phyloP scores from a whole-genome alignment of 2,888 invertebrate genomes.

The Synanthedon myopaeformis region DNA sequence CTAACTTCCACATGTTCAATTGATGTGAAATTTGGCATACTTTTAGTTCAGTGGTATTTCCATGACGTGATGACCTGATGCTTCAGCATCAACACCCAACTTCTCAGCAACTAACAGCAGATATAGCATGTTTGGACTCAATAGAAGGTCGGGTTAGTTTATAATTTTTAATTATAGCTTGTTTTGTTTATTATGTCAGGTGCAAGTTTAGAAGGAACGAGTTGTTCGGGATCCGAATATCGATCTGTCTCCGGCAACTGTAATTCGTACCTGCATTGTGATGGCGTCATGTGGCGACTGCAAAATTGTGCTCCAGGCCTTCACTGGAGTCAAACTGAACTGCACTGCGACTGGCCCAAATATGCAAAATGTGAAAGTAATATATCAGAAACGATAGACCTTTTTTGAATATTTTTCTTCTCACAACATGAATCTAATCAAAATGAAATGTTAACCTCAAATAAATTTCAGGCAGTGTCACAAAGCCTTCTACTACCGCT shows the following conservation, averaged over 20 bases:
- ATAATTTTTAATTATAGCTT: neutral
- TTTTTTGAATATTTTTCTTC: no score
- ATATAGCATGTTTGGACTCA: no score
- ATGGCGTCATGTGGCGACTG: constrained; percentile 74
- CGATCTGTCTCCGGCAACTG: constrained; percentile 75
- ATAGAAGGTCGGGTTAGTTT: no score
- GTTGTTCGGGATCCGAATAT: constrained; percentile 51
- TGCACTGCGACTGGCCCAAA: constrained; percentile 85
- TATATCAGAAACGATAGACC: neutral
- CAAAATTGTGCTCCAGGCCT: constrained; percentile 84
- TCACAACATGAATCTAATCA: neutral
- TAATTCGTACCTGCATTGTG: constrained; percentile 80
- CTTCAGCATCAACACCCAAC: no score
- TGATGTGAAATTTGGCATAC: no score
- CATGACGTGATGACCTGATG: no score
- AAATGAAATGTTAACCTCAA: neutral
- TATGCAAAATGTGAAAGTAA: constrained; percentile 75
- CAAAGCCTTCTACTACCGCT: constrained; percentile 27
- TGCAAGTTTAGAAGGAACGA: constrained; percentile 22
- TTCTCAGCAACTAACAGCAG: no score
- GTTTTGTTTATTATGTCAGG: constrained; percentile 4
- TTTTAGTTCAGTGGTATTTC: no score
- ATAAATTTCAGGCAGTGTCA: constrained; percentile 12
- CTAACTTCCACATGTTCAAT: no score
- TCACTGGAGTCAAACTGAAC: constrained; percentile 80